Evolutionary conservation across 2,888 invertebrate genomes (phyloP), one percentile per base, ranked within the genome.

Genomic region (Zygogramma bicolorata): DNA sequence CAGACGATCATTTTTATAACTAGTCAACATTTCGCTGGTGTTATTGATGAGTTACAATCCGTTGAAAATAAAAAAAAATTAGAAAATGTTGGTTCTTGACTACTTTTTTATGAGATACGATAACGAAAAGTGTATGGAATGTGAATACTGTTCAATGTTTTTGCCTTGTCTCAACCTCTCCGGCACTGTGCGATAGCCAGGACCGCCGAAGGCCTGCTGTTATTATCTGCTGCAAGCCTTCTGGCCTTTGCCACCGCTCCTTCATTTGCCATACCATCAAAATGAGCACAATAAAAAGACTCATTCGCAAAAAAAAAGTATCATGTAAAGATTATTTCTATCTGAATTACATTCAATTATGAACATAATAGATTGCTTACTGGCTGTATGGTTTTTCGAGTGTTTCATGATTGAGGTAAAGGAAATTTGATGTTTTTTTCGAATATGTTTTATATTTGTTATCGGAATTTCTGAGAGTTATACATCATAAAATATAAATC

Each of bases 201-300:
- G 46, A 69, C 58, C 46, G 73, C 73, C 61, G 34, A 25, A 60
- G 68, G 71, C 69, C 58, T 53, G 29, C 71, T 68, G 69, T 71
- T 69, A 75, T 75, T 75, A 75, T 73, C 73, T 63, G 53, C 57
- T 72, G 68, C 57, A 66, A 73, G 67, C 65, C 75, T 68, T 61
- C 71, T 69, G 69, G 73, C 75, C 65, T 67, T 71, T 70, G 75
- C 71, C 67, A 73, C 65, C 75, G 73, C 75, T 75, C 69, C 71
- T 71, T 75, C 70, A 75, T 75, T 73, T 73, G 65, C 71, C 65
- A 69, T 67, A 73, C 68, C 75, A 71, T 75, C 73, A 71, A 75
- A 75, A 75, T 71, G 68, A 71, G 42, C 71, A 73, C 63, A 75
- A 71, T 75, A 63, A 68, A 69, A 73, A 62, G 60, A 68, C 49